These are phyloP conservation scores for Sesamia nonagrioides DNA, from an alignment of 1,140 invertebrate genomes.

Conservation along the genomic window DNA sequence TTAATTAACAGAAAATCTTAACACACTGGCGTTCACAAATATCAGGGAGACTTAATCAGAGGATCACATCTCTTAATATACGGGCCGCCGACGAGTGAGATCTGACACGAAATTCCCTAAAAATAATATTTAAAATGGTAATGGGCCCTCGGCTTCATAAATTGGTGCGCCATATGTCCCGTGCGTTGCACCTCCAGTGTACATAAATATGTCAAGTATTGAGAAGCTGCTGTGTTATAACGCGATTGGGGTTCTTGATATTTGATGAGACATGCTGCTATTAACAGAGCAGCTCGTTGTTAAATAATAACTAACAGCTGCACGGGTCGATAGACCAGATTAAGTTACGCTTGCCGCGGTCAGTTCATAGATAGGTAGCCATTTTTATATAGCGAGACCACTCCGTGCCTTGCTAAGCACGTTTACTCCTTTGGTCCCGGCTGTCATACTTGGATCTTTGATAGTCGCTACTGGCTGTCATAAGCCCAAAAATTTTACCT, in stretches of 20 bases:
- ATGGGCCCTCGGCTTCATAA: constrained; percentile 85
- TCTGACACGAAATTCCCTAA: constrained; percentile 87
- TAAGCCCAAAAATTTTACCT: too few species aligned
- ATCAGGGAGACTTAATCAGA: constrained; percentile 83
- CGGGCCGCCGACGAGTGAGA: constrained; percentile 83
- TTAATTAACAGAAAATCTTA: constrained; percentile 81
- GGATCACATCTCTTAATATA: constrained; percentile 86
- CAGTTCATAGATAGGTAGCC: too few species aligned
- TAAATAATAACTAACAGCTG: too few species aligned
- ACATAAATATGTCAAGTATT: constrained; percentile 87
- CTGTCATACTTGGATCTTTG: too few species aligned
- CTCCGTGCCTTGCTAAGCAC: too few species aligned
- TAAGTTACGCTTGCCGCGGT: too few species aligned
- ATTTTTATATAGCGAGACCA: too few species aligned
- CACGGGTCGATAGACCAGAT: too few species aligned
- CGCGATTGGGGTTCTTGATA: constrained; percentile 66
- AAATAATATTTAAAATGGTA: constrained; percentile 88
- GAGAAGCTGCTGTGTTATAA: constrained; percentile 71
- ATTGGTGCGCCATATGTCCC: constrained; percentile 86
- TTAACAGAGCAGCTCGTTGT: not conserved
- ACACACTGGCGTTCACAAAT: constrained; percentile 69
- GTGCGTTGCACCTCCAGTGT: constrained; percentile 83
- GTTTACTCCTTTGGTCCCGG: too few species aligned
- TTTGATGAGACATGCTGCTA: constrained; percentile 45
- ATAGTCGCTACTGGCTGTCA: too few species aligned